Evolutionary conservation across 2,113 vertebrate species (phyloP).

Genomic region (Plotosus lineatus): DNA sequence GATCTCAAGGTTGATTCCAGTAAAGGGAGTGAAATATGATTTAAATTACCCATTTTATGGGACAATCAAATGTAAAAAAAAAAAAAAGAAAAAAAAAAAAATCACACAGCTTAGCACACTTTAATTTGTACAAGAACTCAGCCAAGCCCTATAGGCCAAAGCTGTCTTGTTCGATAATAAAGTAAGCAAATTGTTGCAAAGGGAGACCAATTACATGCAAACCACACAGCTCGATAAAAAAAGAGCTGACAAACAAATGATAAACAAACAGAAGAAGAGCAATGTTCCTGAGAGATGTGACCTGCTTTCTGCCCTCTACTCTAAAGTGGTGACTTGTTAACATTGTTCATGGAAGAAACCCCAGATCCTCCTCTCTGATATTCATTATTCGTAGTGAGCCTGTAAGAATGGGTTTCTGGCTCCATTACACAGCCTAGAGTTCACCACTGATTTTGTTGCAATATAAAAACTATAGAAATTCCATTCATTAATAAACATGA

Average conservation of each 20-base stretch:
- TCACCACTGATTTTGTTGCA: constrained; percentile 11
- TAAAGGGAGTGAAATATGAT: constrained; percentile 22
- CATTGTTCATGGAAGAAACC: not conserved
- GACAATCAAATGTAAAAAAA: constrained; percentile 30
- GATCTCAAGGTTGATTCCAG: constrained; percentile 24
- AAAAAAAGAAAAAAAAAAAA: too few relatives aligned
- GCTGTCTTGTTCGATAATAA: constrained; percentile 50
- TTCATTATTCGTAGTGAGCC: not conserved
- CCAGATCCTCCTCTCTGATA: not conserved
- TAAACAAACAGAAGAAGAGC: constrained; percentile 47
- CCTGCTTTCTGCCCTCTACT: constrained; percentile 31
- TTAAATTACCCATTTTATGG: constrained; percentile 5
- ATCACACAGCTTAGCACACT: constrained; percentile 26
- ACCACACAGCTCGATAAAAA: constrained; percentile 44
- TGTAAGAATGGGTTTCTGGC: constrained; percentile 3
- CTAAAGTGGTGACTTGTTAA: constrained; percentile 25
- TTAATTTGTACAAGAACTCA: constrained; percentile 38
- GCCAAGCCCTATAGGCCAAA: constrained; percentile 32
- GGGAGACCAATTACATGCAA: constrained; percentile 49
- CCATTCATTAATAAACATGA: not conserved
- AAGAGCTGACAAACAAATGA: constrained; percentile 47
- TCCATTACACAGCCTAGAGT: constrained; percentile 7
- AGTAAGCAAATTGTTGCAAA: constrained; percentile 32
- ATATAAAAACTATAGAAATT: not conserved
- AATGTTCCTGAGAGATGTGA: constrained; percentile 34